Percentiles rank a stretch among this genome's conserved stretches.
Conservation (phyloP, 2,888 invertebrate genomes). For the Druceiella hillmani region DNA sequence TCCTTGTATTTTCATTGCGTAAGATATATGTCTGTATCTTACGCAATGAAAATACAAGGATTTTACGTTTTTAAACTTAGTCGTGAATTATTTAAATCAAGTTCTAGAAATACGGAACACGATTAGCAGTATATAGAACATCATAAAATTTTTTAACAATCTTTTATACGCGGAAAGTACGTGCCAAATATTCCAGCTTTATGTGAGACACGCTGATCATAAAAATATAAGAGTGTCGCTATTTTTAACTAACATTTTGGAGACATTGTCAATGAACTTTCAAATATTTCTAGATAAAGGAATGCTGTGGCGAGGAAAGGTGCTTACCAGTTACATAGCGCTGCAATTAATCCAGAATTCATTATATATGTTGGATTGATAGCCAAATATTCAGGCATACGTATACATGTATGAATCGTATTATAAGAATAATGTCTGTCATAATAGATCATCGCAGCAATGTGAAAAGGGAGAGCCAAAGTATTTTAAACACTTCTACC, state of each 20-base stretch:
- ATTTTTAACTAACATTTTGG: constrained; percentile 18
- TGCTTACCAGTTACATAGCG: constrained; percentile 10
- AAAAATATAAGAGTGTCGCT: constrained; percentile 22
- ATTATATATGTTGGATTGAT: constrained; percentile 9
- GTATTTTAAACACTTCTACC: constrained; percentile 7
- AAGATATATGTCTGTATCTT: constrained; percentile 21
- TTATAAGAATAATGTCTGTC: constrained; percentile 7
- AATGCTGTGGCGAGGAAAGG: constrained; percentile 5
- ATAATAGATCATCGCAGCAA: constrained; percentile 8
- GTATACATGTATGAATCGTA: constrained; percentile 7
- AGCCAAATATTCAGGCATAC: constrained; percentile 9
- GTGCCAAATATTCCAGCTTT: too few relatives aligned
- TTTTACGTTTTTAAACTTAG: too few relatives aligned
- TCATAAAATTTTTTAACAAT: constrained; percentile 23
- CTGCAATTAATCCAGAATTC: constrained; percentile 7
- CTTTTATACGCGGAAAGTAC: constrained; percentile 17
- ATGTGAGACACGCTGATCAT: constrained; percentile 17
- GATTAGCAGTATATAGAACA: constrained; percentile 22
- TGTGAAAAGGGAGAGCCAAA: constrained; percentile 7
- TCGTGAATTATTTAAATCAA: constrained; percentile 23
- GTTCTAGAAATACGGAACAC: constrained; percentile 23
- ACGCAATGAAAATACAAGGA: too few relatives aligned
- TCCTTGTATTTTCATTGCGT: constrained; percentile 20
- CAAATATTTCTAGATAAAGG: constrained; percentile 3
- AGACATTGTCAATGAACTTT: constrained; percentile 12